These are phyloP conservation scores for Lepisosteus oculatus DNA, from an alignment of 2,113 vertebrate genomes.

Conservation along the genomic window DNA sequence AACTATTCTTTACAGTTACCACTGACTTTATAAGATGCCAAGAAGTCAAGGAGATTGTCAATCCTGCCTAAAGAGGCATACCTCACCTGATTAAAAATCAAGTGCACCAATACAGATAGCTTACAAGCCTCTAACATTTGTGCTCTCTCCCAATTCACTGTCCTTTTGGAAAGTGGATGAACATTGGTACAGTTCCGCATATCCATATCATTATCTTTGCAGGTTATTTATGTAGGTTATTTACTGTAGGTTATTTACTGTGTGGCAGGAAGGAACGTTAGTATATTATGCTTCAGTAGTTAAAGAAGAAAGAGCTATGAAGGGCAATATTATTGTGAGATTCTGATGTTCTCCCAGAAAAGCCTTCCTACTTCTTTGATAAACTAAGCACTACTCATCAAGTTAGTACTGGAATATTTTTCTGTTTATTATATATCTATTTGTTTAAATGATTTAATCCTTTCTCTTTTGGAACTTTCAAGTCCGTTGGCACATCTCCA, in stretches of 20 bases:
- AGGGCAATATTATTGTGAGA: neutral
- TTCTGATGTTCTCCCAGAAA: neutral
- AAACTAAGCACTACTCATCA: conserved; percentile 1
- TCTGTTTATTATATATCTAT: neutral
- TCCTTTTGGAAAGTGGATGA: neutral
- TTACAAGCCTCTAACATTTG: too few species aligned
- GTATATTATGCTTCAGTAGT: neutral
- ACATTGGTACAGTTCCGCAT: neutral
- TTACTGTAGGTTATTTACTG: neutral
- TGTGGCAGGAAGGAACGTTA: neutral
- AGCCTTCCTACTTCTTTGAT: neutral
- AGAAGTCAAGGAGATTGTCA: too few species aligned
- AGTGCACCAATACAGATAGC: too few species aligned
- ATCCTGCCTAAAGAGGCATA: too few species aligned
- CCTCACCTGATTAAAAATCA: too few species aligned
- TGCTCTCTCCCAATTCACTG: too few species aligned
- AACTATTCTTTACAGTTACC: too few species aligned
- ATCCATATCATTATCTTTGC: neutral
- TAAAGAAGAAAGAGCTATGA: neutral
- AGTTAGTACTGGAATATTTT: conserved; percentile 15
- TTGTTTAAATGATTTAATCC: neutral
- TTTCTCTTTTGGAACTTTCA: neutral
- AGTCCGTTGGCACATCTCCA: conserved; percentile 29
- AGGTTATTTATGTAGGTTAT: neutral
- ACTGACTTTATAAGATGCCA: too few species aligned